Evolutionary conservation across 1,140 invertebrate genomes (phyloP).

Genomic region (Trichonephila inaurata): DNA sequence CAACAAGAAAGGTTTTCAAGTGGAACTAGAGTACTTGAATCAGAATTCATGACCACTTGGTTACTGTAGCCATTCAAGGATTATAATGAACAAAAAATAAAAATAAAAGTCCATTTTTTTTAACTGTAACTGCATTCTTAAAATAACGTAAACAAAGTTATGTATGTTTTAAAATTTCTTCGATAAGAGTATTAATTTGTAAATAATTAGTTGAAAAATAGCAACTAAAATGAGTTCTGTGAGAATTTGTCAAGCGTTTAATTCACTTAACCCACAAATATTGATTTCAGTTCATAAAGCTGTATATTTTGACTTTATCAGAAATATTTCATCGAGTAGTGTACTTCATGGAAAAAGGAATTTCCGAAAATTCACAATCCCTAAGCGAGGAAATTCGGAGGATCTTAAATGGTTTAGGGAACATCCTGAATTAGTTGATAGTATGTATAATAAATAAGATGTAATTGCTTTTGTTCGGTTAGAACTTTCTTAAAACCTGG

Average conservation of each 20-base stretch:
- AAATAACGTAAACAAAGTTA: not conserved
- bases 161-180: too few relatives aligned
- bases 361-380: constrained; percentile 53
- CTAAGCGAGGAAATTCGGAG: not conserved
- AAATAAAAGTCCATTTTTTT: not conserved
- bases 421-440: constrained; percentile 57
- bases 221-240: not conserved
- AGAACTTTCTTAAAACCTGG: too few relatives aligned
- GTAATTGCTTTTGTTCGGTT: too few relatives aligned
- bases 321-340: constrained; percentile 23
- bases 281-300: not conserved
- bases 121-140: not conserved
- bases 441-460: not conserved
- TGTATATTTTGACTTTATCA: not conserved
- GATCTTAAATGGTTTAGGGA: constrained; percentile 38
- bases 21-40: too few relatives aligned
- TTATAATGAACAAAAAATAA: too few relatives aligned
- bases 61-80: too few relatives aligned
- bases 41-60: too few relatives aligned
- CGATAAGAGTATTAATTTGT: too few relatives aligned
- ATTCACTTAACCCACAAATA: not conserved
- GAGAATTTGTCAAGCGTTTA: not conserved
- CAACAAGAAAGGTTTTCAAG: too few relatives aligned
- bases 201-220: not conserved
- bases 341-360: constrained; percentile 50